phyloP scores from a whole-genome alignment of 2,797 vertebrate species.

The Vespertilio murinus region DNA sequence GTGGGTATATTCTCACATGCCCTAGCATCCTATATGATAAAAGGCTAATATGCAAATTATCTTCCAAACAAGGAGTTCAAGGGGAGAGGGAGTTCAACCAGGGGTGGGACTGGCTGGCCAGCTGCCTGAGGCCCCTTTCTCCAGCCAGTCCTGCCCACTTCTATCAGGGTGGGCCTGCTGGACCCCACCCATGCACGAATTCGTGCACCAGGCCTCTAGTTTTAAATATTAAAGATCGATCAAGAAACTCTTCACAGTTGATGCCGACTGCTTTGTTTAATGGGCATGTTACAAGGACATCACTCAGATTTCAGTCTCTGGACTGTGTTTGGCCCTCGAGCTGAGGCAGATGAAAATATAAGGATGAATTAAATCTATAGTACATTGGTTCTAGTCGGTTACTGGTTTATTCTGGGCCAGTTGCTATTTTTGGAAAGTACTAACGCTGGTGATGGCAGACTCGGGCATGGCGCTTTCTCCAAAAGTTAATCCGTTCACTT shows the following conservation, averaged over 20 bases:
- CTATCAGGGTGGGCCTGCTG: too few species aligned
- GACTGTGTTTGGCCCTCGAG: background rate
- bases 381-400: background rate
- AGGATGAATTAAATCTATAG: background rate
- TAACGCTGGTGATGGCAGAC: background rate
- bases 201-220: background rate
- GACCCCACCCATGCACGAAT: too few species aligned
- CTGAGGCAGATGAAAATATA: background rate
- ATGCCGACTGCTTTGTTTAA: background rate
- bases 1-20: background rate
- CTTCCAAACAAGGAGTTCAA: too few species aligned
- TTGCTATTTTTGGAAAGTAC: constrained; percentile 8
- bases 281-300: background rate
- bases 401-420: background rate
- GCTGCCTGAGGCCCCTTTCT: too few species aligned
- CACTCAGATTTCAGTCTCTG: background rate
- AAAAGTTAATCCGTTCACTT: background rate
- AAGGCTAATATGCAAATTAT: too few species aligned
- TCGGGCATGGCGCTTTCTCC: background rate
- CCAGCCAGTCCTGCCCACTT: too few species aligned
- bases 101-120: fast-evolving
- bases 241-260: background rate
- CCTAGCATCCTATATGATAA: too few species aligned
- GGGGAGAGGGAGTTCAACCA: too few species aligned
- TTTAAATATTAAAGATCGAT: background rate